phyloP scores from a whole-genome alignment of 2,797 vertebrate species.

The Limnodromus scolopaceus region DNA sequence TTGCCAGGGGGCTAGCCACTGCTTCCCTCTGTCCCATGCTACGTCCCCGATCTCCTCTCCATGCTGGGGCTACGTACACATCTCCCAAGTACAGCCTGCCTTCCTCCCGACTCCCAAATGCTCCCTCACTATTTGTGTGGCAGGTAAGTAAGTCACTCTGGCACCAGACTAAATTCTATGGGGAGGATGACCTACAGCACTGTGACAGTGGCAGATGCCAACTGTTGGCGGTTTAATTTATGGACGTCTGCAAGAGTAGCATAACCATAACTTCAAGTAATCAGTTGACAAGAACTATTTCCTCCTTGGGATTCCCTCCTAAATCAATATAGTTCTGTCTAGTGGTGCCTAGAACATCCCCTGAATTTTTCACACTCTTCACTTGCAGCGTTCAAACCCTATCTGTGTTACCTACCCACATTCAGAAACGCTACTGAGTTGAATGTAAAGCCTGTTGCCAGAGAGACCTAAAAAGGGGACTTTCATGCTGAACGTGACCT shows the following conservation, averaged over 20 bases:
- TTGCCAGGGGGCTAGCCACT: background rate
- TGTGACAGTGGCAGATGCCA: slow-evolving; percentile 45
- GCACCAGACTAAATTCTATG: background rate
- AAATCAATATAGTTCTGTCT: slow-evolving; percentile 44
- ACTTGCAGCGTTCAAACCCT: background rate
- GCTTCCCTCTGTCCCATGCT: background rate
- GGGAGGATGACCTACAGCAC: slow-evolving; percentile 20
- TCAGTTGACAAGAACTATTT: slow-evolving; percentile 60
- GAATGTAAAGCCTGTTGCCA: background rate
- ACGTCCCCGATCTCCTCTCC: background rate
- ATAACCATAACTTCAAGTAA: slow-evolving; percentile 45
- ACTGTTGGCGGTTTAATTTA: slow-evolving; percentile 45
- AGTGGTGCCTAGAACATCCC: slow-evolving; percentile 5
- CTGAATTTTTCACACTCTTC: slow-evolving; percentile 2
- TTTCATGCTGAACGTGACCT: background rate
- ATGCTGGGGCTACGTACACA: rapidly evolving
- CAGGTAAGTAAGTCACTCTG: background rate
- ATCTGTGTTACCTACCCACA: background rate
- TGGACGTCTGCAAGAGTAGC: background rate
- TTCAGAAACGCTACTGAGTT: background rate
- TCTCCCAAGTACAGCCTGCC: background rate
- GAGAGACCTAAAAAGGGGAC: background rate
- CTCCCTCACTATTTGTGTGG: background rate
- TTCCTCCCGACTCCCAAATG: background rate
- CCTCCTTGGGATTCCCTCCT: slow-evolving; percentile 62